Percentiles rank a stretch among this genome's conserved stretches.
Evolutionary conservation across 1,140 invertebrate genomes (phyloP).

Genomic region (Nebria ingens): DNA sequence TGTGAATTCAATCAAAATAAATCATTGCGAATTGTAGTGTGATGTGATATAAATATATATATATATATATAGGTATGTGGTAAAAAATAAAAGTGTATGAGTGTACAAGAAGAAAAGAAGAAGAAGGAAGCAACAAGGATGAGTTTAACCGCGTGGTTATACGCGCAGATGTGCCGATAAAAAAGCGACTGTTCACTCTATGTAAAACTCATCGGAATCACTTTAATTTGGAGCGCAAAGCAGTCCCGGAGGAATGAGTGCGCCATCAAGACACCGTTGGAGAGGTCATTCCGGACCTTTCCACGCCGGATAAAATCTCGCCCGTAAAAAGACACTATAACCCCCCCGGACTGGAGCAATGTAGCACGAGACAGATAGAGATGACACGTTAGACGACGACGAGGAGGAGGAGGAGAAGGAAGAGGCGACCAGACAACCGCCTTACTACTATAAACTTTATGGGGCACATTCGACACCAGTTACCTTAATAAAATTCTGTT

Average conservation of each 20-base stretch:
- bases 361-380: not conserved
- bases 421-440: too few species aligned
- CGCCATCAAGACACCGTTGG: conserved; percentile 24
- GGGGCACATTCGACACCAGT: conserved; percentile 32
- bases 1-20: too few species aligned
- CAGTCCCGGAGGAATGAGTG: conserved; percentile 26
- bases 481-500: conserved; percentile 32
- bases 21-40: too few species aligned
- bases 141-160: not conserved
- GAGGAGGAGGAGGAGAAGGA: not conserved
- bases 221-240: conserved; percentile 20
- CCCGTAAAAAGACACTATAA: conserved; percentile 26
- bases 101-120: not conserved
- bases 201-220: conserved; percentile 20
- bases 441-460: conserved; percentile 30
- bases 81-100: too few species aligned
- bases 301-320: conserved; percentile 20
- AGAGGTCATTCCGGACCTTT: conserved; percentile 30
- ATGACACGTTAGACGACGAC: not conserved
- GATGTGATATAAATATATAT: too few species aligned
- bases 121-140: not conserved
- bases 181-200: conserved; percentile 12
- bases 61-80: too few species aligned
- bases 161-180: conserved; percentile 1
- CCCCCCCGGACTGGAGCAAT: not conserved